Evolutionary conservation across 2,888 invertebrate genomes (phyloP).

Genomic region (Penaeus monodon): DNA sequence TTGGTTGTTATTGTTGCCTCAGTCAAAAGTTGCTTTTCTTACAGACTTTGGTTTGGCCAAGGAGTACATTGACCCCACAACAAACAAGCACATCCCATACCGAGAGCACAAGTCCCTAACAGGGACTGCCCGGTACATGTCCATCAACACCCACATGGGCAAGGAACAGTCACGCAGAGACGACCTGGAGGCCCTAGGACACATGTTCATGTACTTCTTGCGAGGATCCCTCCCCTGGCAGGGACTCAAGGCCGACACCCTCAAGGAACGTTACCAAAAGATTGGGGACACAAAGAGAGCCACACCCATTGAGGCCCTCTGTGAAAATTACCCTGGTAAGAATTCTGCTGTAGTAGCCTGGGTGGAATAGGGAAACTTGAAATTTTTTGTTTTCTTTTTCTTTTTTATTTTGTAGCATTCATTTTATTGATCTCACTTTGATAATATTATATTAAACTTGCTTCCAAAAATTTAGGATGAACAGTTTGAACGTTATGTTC

Average conservation of each 20-base stretch:
- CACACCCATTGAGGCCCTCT: constrained; percentile 93
- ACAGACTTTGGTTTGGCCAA: constrained; percentile 99
- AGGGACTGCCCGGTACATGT: constrained; percentile 99
- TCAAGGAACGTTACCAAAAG: constrained; percentile 99
- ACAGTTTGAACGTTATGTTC: background rate
- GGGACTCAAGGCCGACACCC: constrained; percentile 98
- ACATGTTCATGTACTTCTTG: constrained; percentile 99
- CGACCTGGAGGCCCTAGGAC: constrained; percentile 98
- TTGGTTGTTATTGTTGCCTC: background rate
- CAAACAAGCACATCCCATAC: constrained; percentile 99
- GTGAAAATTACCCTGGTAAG: constrained; percentile 78
- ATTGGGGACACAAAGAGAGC: constrained; percentile 99
- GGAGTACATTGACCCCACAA: constrained; percentile 99
- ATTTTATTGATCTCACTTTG: too few species aligned
- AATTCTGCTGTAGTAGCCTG: background rate
- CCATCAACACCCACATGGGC: constrained; percentile 99
- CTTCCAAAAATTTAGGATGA: too few species aligned
- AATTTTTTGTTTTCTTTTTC: too few species aligned
- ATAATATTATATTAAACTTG: too few species aligned
- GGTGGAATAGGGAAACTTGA: background rate
- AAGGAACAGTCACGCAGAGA: constrained; percentile 99
- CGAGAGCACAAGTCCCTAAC: constrained; percentile 99
- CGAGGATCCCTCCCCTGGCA: constrained; percentile 99
- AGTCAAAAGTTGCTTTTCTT: constrained; percentile 62
- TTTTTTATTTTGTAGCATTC: too few species aligned